Evolutionary conservation across 2,113 vertebrate genomes (phyloP).

Genomic region (Sclerurus mexicanus): DNA sequence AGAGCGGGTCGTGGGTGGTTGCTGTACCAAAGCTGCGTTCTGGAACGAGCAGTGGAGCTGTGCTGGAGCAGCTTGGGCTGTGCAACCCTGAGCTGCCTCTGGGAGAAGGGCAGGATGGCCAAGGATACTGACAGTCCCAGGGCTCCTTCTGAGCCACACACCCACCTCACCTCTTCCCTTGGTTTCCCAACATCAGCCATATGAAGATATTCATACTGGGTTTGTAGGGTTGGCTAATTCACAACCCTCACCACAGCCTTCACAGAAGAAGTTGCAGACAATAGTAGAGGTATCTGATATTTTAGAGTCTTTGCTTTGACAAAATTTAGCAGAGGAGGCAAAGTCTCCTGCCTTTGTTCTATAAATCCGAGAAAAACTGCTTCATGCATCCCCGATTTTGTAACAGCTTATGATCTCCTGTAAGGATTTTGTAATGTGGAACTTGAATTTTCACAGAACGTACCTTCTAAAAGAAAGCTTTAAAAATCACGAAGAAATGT

Average conservation of each 20-base stretch:
- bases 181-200: not conserved
- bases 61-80: not conserved
- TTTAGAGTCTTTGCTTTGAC: not conserved
- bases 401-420: not conserved
- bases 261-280: not conserved
- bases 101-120: not conserved
- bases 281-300: not conserved
- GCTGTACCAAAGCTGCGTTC: not conserved
- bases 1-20: not conserved
- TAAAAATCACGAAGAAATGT: not conserved
- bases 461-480: not conserved
- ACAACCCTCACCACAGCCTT: not conserved
- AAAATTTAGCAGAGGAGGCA: not conserved
- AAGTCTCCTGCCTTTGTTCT: not conserved
- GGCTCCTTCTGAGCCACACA: not conserved
- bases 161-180: not conserved
- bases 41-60: not conserved
- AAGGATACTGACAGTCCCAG: not conserved
- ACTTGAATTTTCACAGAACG: not conserved
- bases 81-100: not conserved
- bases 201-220: not conserved
- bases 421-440: not conserved
- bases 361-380: not conserved
- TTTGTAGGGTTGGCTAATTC: not conserved
- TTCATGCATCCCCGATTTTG: not conserved